Evolutionary conservation across 1,140 invertebrate species (phyloP), one percentile per base, ranked within the genome.

Genomic region (Zaprionus nigranus): DNA sequence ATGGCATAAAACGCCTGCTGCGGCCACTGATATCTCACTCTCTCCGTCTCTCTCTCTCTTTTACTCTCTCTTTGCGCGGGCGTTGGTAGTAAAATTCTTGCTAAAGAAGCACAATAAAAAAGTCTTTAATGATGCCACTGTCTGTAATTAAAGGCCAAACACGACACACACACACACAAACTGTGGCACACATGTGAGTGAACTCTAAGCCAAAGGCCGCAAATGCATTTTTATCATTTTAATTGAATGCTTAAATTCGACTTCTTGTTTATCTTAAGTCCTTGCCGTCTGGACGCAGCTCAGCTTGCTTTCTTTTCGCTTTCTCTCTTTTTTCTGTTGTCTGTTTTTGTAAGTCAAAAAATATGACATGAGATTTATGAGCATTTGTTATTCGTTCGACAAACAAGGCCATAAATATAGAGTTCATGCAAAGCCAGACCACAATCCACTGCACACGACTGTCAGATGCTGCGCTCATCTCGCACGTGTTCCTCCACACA

Each of bases 101-200:
- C 59, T 38, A 79, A 88, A 88, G 81, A 88, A 88, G 75, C 78
- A 59, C 79, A 80, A 90, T 88, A 85, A 88, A 88, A 88, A 85
- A 90, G 75, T 64, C 61, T 85, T 88, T 88, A 85, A 88, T 90
- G 81, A 77, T 75, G 81, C 85, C 81, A 74, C 85, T 78, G 75
- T 79, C 65, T 84, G 85, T 90, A 88, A 88, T 88, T 88, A 88
- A 88, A 88, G 70, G 58, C 51, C 66, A 79, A 54, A 79, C 76
- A 70, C 53, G 54, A n/a, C n/a, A n/a, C 38, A 40, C 60, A 43
- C 62, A 57, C 78, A 78, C 26, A 12, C 43, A 22, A 34, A 54
- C 5, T 3, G 2, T 5, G 20, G 13, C 49, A 13, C 22, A 28
- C 22, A 83, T 84, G 84, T 90, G 75, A 88, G 51, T 84, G 85